Evolutionary conservation across 2,113 vertebrate species (phyloP).

Genomic region (Brachyistius frenatus): DNA sequence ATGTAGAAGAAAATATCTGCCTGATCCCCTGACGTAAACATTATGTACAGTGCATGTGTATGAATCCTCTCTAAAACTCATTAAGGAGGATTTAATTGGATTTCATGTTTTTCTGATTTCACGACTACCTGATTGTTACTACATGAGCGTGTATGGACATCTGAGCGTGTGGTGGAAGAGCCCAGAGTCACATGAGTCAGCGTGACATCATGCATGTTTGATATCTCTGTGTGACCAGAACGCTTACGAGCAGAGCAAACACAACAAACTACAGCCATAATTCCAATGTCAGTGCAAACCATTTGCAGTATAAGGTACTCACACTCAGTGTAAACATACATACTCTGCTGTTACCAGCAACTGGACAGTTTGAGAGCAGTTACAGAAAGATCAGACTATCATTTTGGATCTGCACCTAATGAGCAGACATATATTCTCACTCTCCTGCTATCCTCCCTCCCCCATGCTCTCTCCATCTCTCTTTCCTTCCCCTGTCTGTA

Average conservation of each 20-base stretch:
- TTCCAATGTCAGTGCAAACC: background rate
- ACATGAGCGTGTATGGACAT: slow-evolving; percentile 45
- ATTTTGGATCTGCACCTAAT: slow-evolving; percentile 44
- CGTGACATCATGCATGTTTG: slow-evolving; percentile 68
- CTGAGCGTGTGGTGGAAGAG: slow-evolving; percentile 45
- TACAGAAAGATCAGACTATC: slow-evolving; percentile 37
- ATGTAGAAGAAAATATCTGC: background rate
- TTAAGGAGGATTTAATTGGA: background rate
- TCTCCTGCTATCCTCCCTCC: slow-evolving; percentile 43
- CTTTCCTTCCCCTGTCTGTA: slow-evolving; percentile 68
- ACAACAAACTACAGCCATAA: slow-evolving; percentile 28
- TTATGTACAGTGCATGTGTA: background rate
- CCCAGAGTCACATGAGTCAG: slow-evolving; percentile 68
- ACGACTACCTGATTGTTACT: slow-evolving; percentile 35
- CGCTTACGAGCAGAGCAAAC: slow-evolving; percentile 33
- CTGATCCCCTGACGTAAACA: background rate
- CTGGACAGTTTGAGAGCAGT: slow-evolving; percentile 36
- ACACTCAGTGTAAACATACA: background rate
- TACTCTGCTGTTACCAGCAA: background rate
- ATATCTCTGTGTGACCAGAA: slow-evolving; percentile 44
- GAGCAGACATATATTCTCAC: slow-evolving; percentile 39
- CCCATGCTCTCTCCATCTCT: slow-evolving; percentile 45
- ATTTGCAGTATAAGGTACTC: background rate
- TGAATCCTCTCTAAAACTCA: background rate
- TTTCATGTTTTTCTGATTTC: slow-evolving; percentile 10